Evolutionary conservation across 2,888 invertebrate species (phyloP).

Genomic region (Rhimphoctona megacephalus): DNA sequence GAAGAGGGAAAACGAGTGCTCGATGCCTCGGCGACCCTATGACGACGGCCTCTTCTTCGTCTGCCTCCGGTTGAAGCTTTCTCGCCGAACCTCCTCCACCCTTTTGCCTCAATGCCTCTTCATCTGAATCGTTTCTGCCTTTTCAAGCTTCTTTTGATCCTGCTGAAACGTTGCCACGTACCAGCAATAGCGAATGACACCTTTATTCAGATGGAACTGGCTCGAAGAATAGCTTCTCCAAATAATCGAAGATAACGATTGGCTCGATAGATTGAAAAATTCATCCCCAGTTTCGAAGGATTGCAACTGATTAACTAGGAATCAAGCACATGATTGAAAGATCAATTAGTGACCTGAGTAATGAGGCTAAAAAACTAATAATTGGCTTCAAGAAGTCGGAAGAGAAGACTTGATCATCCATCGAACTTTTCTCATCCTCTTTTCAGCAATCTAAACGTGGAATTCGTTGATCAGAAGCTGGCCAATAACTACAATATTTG

Average conservation of each 20-base stretch:
- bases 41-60: conserved; percentile 45
- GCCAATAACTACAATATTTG: conserved; percentile 3
- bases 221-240: neutral
- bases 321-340: neutral
- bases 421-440: neutral
- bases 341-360: neutral
- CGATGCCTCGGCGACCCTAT: conserved; percentile 55
- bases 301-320: neutral
- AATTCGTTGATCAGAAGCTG: conserved; percentile 7
- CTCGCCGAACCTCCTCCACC: conserved; percentile 31
- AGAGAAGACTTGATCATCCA: neutral
- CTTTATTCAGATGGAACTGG: neutral
- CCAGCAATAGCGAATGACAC: neutral
- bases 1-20: conserved; percentile 12
- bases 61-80: conserved; percentile 22
- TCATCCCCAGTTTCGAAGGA: neutral
- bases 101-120: conserved; percentile 43
- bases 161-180: conserved; percentile 13
- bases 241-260: neutral
- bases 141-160: conserved; percentile 45
- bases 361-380: neutral
- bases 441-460: neutral
- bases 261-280: neutral
- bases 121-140: neutral
- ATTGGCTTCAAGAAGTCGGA: neutral